These are phyloP conservation scores for Sarcophilus harrisii DNA, from an alignment of 2,797 vertebrate species.

Conservation along the genomic window DNA sequence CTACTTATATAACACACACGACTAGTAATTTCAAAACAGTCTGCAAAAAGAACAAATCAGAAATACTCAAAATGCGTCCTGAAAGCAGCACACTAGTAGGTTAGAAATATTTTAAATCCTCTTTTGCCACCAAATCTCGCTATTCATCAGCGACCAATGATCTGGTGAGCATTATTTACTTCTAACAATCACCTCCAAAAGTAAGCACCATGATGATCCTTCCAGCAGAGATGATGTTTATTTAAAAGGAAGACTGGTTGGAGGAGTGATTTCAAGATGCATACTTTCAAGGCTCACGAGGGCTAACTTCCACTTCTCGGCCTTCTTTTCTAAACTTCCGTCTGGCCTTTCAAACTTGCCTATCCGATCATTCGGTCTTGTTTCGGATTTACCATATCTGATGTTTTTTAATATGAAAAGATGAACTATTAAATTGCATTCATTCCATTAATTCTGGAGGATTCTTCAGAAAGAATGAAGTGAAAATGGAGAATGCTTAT, in stretches of 20 bases:
- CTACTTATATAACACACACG: constrained; percentile 81
- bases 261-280: constrained; percentile 21
- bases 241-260: neutral
- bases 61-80: constrained; percentile 35
- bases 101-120: constrained; percentile 49
- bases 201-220: constrained; percentile 36
- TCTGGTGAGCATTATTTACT: constrained; percentile 56
- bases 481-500: constrained; percentile 37
- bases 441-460: neutral
- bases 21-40: constrained; percentile 82
- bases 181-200: constrained; percentile 58
- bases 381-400: constrained; percentile 2
- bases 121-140: constrained; percentile 49
- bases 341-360: neutral
- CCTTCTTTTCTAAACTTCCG: neutral
- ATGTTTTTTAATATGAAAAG: constrained; percentile 50
- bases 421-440: constrained; percentile 5
- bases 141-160: constrained; percentile 35
- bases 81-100: constrained; percentile 38
- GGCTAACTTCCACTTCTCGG: neutral
- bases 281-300: constrained; percentile 46
- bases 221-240: constrained; percentile 50
- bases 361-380: neutral
- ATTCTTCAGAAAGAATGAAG: constrained; percentile 35
- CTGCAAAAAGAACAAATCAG: constrained; percentile 60